Conservation (phyloP, 1,140 invertebrate species). For the Lasaia peninsularis region DNA sequence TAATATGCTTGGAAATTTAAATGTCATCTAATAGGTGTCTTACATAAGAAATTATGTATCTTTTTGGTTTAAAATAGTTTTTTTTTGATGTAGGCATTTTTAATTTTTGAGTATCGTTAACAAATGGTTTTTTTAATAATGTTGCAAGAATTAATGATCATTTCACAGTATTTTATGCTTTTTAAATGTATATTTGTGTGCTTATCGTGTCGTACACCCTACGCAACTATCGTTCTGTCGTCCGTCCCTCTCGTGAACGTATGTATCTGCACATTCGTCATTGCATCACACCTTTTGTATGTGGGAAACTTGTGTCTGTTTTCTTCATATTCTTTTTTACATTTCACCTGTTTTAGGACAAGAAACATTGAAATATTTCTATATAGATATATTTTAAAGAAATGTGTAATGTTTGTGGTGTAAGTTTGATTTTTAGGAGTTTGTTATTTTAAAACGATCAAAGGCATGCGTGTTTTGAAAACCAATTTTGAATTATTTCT, state of each 20-base stretch:
- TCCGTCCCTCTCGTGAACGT: conserved; percentile 13
- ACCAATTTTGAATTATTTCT: too few species aligned
- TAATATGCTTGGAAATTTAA: too few species aligned
- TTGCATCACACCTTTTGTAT: conserved; percentile 8
- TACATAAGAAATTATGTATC: too few species aligned
- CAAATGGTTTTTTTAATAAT: not conserved
- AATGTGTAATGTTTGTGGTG: too few species aligned
- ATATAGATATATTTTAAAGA: too few species aligned
- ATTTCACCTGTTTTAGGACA: not conserved
- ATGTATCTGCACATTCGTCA: not conserved
- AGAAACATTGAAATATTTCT: too few species aligned
- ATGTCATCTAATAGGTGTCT: too few species aligned
- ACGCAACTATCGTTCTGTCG: conserved; percentile 37
- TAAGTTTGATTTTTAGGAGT: too few species aligned
- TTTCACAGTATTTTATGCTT: conserved; percentile 12
- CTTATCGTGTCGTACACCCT: conserved; percentile 44
- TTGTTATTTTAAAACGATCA: too few species aligned
- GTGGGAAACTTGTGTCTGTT: conserved; percentile 3
- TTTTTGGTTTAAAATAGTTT: too few species aligned
- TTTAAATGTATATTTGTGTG: conserved; percentile 55
- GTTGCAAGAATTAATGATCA: not conserved
- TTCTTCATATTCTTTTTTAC: not conserved
- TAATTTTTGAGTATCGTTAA: not conserved
- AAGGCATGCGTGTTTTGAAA: too few species aligned
- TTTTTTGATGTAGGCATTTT: too few species aligned